Percentiles rank a stretch among this genome's conserved stretches.
phyloP scores from a whole-genome alignment of 2,113 vertebrate genomes.

The Isurus oxyrinchus region DNA sequence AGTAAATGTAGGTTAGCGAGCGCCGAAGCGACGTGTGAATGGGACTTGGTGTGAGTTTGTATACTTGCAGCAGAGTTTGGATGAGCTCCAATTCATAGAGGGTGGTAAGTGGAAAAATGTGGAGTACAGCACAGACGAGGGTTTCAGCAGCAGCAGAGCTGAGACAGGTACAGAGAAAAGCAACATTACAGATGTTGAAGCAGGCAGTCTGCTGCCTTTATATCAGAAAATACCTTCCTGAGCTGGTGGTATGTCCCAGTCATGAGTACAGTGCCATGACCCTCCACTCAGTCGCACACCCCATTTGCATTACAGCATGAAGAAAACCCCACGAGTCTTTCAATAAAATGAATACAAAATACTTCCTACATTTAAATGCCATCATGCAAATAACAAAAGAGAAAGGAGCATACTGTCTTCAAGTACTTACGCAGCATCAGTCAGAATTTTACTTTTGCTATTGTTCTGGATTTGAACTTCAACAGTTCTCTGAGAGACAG shows the following conservation, averaged over 20 bases:
- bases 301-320: background rate
- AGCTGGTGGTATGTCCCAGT: background rate
- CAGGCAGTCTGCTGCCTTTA: background rate
- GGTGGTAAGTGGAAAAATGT: background rate
- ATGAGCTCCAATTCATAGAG: background rate
- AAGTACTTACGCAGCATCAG: background rate
- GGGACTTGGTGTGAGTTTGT: background rate
- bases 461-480: background rate
- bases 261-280: background rate
- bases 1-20: background rate
- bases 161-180: background rate
- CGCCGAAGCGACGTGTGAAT: background rate
- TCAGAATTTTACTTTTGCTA: background rate
- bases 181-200: background rate
- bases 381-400: background rate
- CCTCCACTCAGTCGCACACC: background rate
- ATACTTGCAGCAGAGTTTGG: background rate
- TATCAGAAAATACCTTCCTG: background rate
- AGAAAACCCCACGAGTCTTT: background rate
- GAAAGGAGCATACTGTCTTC: background rate
- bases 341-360: background rate
- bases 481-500: background rate
- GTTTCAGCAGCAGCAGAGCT: background rate
- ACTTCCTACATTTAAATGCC: background rate
- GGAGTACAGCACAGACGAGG: background rate